phyloP scores from a whole-genome alignment of 64 coral and sea anemone species.

The Montipora foliosa region DNA sequence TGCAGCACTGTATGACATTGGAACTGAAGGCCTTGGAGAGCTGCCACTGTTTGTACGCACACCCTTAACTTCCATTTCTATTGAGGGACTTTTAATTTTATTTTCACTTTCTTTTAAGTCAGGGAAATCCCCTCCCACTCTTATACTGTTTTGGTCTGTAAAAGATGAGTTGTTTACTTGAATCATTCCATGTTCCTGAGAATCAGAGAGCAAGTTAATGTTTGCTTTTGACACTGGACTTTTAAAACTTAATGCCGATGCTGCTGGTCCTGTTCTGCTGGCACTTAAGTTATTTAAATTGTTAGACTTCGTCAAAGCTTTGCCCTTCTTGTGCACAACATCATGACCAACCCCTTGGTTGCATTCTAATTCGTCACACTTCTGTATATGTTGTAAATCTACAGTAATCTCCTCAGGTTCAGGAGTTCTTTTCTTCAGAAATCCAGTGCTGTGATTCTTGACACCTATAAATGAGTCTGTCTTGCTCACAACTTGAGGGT shows the following conservation, averaged over 20 bases:
- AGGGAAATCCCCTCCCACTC: constrained; percentile 48
- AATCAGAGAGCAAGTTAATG: background rate
- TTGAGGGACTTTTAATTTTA: background rate
- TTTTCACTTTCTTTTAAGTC: constrained; percentile 1
- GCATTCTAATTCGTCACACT: background rate
- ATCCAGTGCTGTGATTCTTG: background rate
- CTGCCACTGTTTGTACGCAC: background rate
- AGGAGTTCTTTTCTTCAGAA: constrained; percentile 3
- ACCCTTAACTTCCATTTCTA: background rate
- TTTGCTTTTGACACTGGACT: background rate
- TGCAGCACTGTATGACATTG: constrained; percentile 72
- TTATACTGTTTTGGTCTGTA: background rate
- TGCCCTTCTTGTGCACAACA: background rate
- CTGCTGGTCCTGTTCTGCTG: background rate
- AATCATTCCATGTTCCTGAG: background rate
- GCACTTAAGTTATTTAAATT: background rate
- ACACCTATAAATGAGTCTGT: background rate
- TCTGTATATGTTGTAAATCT: no score
- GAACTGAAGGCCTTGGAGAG: constrained; percentile 12
- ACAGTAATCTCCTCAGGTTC: background rate
- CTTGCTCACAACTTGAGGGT: background rate
- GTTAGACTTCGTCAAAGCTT: background rate
- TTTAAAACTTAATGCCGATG: background rate
- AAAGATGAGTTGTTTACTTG: background rate
- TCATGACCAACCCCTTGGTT: background rate